Conservation (phyloP, 2,888 invertebrate species). For the Leptarthrus brevirostris region DNA sequence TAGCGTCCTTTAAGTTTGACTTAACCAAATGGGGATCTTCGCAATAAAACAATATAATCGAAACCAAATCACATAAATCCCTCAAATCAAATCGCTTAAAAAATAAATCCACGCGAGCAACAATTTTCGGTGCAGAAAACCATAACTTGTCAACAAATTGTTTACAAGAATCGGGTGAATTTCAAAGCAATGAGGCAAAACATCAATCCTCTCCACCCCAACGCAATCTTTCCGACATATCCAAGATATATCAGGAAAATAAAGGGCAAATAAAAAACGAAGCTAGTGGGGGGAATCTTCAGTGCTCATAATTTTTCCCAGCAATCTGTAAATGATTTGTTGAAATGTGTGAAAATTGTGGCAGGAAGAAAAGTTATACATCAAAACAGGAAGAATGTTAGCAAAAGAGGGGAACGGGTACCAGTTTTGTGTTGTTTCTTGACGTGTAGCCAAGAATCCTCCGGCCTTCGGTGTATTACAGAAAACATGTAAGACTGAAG, state of each 20-base stretch:
- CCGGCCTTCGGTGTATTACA: constrained; percentile 4
- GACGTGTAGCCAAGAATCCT: background rate
- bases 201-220: constrained; percentile 1
- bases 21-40: too few species aligned
- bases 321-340: constrained; percentile 46
- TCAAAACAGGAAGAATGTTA: background rate
- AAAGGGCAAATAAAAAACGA: background rate
- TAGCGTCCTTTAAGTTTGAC: too few species aligned
- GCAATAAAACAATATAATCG: too few species aligned
- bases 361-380: constrained; percentile 34
- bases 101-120: too few species aligned
- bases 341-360: constrained; percentile 47
- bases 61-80: too few species aligned
- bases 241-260: background rate
- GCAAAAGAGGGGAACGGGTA: background rate
- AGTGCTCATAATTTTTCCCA: constrained; percentile 26
- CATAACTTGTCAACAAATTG: too few species aligned
- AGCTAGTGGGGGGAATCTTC: background rate
- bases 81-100: too few species aligned
- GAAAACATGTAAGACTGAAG: constrained; percentile 7
- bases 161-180: constrained; percentile 1
- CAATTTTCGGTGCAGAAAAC: too few species aligned
- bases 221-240: background rate
- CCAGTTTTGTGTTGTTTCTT: background rate
- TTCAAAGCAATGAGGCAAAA: background rate